Base-by-base conservation (phyloP, 2,113 vertebrate genomes). In the Pipa parva region DNA sequence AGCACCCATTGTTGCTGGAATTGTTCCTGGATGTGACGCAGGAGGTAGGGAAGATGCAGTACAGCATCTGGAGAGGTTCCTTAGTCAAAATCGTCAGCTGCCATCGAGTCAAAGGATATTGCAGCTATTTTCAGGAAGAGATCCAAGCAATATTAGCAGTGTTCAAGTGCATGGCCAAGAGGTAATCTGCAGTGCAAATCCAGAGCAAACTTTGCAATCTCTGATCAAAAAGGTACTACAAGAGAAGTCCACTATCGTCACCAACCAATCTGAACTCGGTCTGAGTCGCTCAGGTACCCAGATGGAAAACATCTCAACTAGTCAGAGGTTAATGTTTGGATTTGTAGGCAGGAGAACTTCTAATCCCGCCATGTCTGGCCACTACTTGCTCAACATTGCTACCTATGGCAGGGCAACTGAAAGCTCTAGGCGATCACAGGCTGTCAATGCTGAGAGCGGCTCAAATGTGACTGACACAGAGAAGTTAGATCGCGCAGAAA, bases 381-480 rank as follows among this genome's bases (percentile, higher is more conserved):
- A 99, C 59, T 99, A 99, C 45, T 90, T 99, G 76, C 93, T 99
- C 50, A 99, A 99, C 60, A 85, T 96, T 71, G 97, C 97, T 71
- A 98, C 95, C 0, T 99, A 99, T 0, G 95, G 97, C 7, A 85
- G 94, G 4, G 92, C 91, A n/a, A 82, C 94, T 0, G 95, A 98
- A 76, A 89, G 85, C 51, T 63, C 86, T 74, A 91, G 85, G 76
- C 89, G 89, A 59, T 79, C 84, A 71, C 87, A 86, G 26, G 80
- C 82, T 57, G 10, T 82, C 18, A 72, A 57, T 69, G 22, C 76
- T 0, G 88, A 86, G 25, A 75, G 51, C 15, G 75, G 75, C 4
- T 21, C 68, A 50, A 74, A 76, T 76, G 70, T 77, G 21, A 79
- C 72, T 59, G 81, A 83, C 3, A 78, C 84, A 7, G 66, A 80